phyloP scores from a whole-genome alignment of 2,888 invertebrate genomes.

The Drosophila crucigera region DNA sequence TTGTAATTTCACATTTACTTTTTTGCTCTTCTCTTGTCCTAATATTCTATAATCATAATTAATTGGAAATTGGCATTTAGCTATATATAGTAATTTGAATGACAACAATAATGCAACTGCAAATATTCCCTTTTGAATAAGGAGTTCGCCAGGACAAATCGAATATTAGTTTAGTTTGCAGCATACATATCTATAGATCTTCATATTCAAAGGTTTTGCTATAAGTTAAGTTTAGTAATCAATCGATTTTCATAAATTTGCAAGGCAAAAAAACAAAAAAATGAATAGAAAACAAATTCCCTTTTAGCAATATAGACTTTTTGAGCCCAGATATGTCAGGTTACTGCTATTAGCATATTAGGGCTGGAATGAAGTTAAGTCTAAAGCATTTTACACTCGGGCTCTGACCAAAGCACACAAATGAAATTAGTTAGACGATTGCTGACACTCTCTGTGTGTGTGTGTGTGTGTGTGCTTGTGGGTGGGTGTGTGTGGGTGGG shows the following conservation, averaged over 20 bases:
- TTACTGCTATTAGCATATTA: neutral
- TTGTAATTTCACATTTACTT: neutral
- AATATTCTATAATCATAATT: neutral
- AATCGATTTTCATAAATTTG: neutral
- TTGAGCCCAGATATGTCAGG: neutral
- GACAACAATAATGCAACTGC: neutral
- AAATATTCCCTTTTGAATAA: neutral
- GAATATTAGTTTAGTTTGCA: neutral
- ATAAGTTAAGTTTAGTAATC: neutral
- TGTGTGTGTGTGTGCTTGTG: neutral
- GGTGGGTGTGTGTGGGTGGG: neutral
- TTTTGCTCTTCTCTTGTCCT: neutral
- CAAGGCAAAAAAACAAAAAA: neutral
- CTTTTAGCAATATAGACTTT: neutral
- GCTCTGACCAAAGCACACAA: constrained; percentile 43
- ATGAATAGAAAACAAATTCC: neutral
- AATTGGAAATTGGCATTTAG: neutral
- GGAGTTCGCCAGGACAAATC: neutral
- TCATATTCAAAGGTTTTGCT: neutral
- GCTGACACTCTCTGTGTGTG: neutral
- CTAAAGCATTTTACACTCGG: constrained; percentile 40
- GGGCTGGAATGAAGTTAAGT: constrained; percentile 28
- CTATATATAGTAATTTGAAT: neutral
- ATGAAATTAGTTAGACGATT: constrained; percentile 38
- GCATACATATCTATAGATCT: neutral